These are phyloP conservation scores for Lutraria rhynchaena DNA, from an alignment of 1,140 invertebrate species.

Conservation along the genomic window DNA sequence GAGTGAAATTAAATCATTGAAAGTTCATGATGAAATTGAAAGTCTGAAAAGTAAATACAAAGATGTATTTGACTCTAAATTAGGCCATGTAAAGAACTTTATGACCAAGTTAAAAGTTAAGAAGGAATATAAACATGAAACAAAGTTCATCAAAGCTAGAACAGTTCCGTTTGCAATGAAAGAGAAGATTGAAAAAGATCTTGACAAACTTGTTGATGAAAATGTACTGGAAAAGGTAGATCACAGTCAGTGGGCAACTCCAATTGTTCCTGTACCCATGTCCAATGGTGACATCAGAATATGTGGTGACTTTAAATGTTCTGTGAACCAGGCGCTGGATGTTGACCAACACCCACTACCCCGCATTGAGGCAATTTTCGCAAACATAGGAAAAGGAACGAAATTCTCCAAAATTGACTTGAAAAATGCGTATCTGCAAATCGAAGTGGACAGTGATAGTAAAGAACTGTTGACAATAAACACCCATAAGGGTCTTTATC, in stretches of 20 bases:
- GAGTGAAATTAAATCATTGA: neutral
- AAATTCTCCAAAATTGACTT: slow-evolving; percentile 72
- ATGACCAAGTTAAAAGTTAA: neutral
- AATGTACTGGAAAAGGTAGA: slow-evolving; percentile 17
- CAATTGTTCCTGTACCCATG: slow-evolving; percentile 78
- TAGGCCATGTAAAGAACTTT: neutral
- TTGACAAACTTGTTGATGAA: slow-evolving; percentile 51
- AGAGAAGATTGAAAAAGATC: neutral
- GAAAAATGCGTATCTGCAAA: slow-evolving; percentile 72
- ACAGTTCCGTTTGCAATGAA: neutral
- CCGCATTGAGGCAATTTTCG: slow-evolving; percentile 55
- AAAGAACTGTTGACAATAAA: slow-evolving; percentile 72
- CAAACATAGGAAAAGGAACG: slow-evolving; percentile 53
- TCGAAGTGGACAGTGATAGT: slow-evolving; percentile 69
- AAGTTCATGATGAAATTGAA: neutral
- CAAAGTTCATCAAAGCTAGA: neutral
- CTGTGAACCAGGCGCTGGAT: slow-evolving; percentile 67
- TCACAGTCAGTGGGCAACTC: slow-evolving; percentile 73
- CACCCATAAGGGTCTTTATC: slow-evolving; percentile 82
- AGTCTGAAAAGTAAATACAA: neutral
- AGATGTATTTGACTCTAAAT: neutral
- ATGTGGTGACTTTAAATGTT: slow-evolving; percentile 57
- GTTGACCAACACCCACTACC: slow-evolving; percentile 55
- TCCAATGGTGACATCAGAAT: slow-evolving; percentile 25
- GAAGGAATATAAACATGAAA: neutral